Evolutionary conservation across 2,888 invertebrate species (phyloP).

Genomic region (Bombyx huttoni): DNA sequence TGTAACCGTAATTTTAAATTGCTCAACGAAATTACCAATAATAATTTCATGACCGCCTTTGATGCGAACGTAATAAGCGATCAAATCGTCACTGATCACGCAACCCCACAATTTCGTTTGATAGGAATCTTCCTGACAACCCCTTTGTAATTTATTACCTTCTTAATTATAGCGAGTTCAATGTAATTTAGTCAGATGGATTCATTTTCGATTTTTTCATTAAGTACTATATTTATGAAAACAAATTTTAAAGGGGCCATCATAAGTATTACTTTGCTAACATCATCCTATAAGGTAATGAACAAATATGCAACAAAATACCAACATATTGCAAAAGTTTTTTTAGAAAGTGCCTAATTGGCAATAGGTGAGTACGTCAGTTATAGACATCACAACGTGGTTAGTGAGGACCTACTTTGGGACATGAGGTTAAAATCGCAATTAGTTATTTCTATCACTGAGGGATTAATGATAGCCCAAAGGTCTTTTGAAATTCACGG

Average conservation of each 20-base stretch:
- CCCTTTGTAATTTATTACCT: slow-evolving; percentile 4
- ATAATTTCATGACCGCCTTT: not conserved
- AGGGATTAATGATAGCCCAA: no score
- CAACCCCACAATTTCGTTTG: slow-evolving; percentile 5
- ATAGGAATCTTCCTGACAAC: slow-evolving; percentile 1
- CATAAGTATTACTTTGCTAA: no score
- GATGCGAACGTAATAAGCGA: not conserved
- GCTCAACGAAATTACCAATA: not conserved
- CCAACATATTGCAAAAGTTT: no score
- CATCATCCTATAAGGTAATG: no score
- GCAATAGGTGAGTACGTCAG: no score
- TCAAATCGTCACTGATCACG: slow-evolving; percentile 6
- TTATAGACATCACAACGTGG: no score
- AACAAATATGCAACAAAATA: no score
- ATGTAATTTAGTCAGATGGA: not conserved
- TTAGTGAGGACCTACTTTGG: no score
- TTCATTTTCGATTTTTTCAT: not conserved
- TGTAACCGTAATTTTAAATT: not conserved
- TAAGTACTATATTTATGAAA: not conserved
- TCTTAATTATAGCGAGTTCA: not conserved
- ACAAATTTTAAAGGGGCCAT: not conserved
- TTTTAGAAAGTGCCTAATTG: no score
- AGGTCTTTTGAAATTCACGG: no score
- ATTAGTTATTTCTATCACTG: no score
- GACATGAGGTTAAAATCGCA: no score